Conservation (phyloP, 2,113 vertebrate species). For the Leptobrachium leishanense region DNA sequence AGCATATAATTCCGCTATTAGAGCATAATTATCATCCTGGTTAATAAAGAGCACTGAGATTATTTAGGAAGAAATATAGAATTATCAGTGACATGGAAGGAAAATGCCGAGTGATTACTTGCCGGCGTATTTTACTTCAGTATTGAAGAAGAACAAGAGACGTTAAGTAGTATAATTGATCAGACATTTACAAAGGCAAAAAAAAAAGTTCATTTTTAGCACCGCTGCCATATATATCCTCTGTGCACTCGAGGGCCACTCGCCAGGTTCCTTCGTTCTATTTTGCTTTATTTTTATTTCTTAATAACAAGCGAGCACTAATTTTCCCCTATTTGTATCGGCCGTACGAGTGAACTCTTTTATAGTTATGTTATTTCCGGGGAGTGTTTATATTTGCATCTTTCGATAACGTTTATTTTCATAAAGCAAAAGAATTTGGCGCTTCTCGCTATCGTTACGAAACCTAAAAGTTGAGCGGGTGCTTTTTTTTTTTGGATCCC, state of each 20-base stretch:
- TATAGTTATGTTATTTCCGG: background rate
- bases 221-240: conserved; percentile 15
- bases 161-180: conserved; percentile 44
- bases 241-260: background rate
- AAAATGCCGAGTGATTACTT: conserved; percentile 33
- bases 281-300: background rate
- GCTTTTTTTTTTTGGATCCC: too few species aligned
- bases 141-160: conserved; percentile 47
- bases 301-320: background rate
- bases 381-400: background rate
- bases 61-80: conserved; percentile 37
- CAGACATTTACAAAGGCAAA: conserved; percentile 34
- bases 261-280: background rate
- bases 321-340: background rate
- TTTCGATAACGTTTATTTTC: background rate
- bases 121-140: conserved; percentile 25
- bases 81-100: conserved; percentile 33
- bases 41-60: conserved; percentile 26
- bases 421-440: too few species aligned
- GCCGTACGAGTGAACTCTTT: background rate
- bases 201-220: conserved; percentile 10
- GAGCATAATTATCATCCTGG: conserved; percentile 27
- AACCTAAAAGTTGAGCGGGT: too few species aligned
- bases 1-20: conserved; percentile 33
- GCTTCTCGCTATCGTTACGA: too few species aligned